Base-by-base conservation (phyloP, 2,888 invertebrate species). In the Halictus ligatus region DNA sequence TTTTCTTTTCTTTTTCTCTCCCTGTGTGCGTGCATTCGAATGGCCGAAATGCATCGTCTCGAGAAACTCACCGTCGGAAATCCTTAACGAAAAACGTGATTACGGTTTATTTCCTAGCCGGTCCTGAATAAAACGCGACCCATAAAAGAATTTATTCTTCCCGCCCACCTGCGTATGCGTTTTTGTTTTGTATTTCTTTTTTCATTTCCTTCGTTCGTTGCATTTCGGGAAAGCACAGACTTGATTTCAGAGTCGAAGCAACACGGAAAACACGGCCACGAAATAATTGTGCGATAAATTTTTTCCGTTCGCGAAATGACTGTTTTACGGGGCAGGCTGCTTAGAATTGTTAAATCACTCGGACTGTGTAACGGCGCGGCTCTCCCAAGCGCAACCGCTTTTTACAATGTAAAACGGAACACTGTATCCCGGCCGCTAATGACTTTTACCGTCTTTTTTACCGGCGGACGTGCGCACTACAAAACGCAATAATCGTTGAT, bases 391-490 rank as follows among this genome's bases (percentile, higher is more conserved):
- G 67, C 46, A 46, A 60, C 15, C 15, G 71, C n/a, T 83, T 81
- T 84, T 83, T 75, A 25, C 64, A 54, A n/a, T 29, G 35, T 25
- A 69, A 60, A 84, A 81, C 72, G 75, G 78, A 75, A 72, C 69
- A 81, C 81, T 80, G 84, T 81, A 72, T 82, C 80, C 54, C 35
- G 35, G 25, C 75, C 83, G 82, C 87, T 89, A 89, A 89, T 87
- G 87, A 89, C 87, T 88, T 88, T 88, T 75, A 76, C 73, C 78
- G 67, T 80, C 64, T 83, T 89, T 89, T 67, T 89, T 87, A 80
- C 82, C 69, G 78, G 21, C 76, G 50, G 29, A 54, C 75, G 50
- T 75, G 54, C 67, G 81, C 64, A 58, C 83, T 81, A 75, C 79
- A 75, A 83, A 89, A 81, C 83, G 50, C 72, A 75, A 77, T 87